A percentile compares a stretch with the other conserved stretches of the same genome.
phyloP scores from a whole-genome alignment of 2,113 vertebrate species.

The Shinisaurus crocodilurus region DNA sequence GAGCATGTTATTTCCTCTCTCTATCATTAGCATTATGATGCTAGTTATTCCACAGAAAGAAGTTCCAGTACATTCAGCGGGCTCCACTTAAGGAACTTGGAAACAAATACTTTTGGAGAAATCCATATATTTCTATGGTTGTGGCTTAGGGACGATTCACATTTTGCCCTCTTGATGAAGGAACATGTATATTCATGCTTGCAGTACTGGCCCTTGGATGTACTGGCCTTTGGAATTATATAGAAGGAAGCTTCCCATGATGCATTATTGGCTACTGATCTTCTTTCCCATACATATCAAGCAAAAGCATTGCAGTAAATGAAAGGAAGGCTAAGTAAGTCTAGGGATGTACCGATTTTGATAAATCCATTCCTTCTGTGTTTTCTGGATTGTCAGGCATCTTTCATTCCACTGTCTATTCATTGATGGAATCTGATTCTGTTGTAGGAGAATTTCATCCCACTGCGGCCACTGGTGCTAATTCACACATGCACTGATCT shows the following conservation, averaged over 20 bases:
- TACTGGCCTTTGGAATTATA: too few species aligned
- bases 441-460: too few species aligned
- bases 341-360: too few species aligned
- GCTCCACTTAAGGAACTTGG: neutral
- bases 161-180: neutral
- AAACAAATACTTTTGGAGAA: neutral
- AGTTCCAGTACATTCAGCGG: neutral
- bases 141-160: neutral
- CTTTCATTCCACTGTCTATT: too few species aligned
- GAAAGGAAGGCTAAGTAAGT: neutral
- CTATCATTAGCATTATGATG: neutral
- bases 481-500: too few species aligned
- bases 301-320: neutral
- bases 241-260: neutral
- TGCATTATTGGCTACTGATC: neutral
- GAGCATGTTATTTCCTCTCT: neutral
- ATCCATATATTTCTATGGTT: neutral
- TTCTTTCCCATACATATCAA: neutral
- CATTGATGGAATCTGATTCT: too few species aligned
- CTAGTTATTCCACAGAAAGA: neutral
- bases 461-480: too few species aligned
- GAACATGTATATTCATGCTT: neutral
- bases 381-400: too few species aligned
- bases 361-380: too few species aligned
- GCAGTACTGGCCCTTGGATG: neutral